Percentiles rank a stretch among this genome's conserved stretches.
These are phyloP conservation scores for Spodoptera frugiperda DNA, from an alignment of 1,140 invertebrate genomes.

Conservation along the genomic window DNA sequence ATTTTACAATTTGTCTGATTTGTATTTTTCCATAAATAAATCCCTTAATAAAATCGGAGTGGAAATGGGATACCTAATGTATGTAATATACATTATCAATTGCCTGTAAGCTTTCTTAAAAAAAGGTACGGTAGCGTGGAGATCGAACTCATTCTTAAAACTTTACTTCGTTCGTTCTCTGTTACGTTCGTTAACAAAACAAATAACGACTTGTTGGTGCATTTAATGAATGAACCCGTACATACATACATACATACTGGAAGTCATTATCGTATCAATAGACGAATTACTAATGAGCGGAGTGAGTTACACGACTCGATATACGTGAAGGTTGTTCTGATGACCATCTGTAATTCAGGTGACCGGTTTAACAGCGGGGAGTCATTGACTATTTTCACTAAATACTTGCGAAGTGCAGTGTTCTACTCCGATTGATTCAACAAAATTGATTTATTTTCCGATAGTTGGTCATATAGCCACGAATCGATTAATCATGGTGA, in stretches of 20 bases:
- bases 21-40: no score
- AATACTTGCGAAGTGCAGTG: no score
- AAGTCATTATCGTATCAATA: constrained; percentile 31
- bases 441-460: background rate
- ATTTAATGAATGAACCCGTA: constrained; percentile 36
- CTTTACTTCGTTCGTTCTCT: background rate
- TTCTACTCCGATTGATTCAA: background rate
- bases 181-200: constrained; percentile 24
- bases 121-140: background rate
- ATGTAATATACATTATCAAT: no score
- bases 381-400: background rate
- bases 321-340: constrained; percentile 6
- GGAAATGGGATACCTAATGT: no score
- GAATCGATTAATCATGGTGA: background rate
- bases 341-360: constrained; percentile 37
- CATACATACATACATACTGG: background rate
- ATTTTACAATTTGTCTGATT: no score
- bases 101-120: no score
- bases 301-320: constrained; percentile 11
- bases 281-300: constrained; percentile 23
- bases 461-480: background rate
- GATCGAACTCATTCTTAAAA: background rate
- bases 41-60: no score
- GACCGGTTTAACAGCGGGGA: constrained; percentile 11
- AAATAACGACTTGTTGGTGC: constrained; percentile 10